phyloP scores from a whole-genome alignment of 2,797 vertebrate genomes.

The Clarias fuscus region DNA sequence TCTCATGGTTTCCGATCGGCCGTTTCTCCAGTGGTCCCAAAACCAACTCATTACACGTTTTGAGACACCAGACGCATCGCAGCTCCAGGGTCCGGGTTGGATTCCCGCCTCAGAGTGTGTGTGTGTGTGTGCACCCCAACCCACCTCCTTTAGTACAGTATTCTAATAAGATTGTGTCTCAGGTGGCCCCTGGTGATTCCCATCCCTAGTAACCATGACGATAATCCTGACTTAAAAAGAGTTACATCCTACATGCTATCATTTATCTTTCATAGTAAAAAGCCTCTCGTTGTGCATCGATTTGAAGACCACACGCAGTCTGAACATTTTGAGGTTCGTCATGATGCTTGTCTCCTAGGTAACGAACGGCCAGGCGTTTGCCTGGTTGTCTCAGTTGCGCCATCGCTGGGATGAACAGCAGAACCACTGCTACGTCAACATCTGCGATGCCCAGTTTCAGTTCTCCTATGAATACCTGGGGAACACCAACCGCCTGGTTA shows the following conservation, averaged over 20 bases:
- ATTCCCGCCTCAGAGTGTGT: too few relatives aligned
- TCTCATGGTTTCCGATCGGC: too few relatives aligned
- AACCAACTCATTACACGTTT: too few relatives aligned
- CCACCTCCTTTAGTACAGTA: too few relatives aligned
- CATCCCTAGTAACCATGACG: background rate
- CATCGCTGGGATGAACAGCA: slow-evolving; percentile 79
- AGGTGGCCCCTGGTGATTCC: too few relatives aligned
- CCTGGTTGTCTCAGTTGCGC: slow-evolving; percentile 81
- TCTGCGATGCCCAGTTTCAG: slow-evolving; percentile 83
- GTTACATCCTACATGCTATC: background rate
- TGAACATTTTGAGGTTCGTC: background rate
- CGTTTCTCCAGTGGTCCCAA: too few relatives aligned
- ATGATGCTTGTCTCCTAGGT: slow-evolving; percentile 65
- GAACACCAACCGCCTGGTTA: slow-evolving; percentile 81
- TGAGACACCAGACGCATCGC: too few relatives aligned
- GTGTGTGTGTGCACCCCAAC: too few relatives aligned
- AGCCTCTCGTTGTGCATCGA: background rate
- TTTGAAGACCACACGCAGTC: background rate
- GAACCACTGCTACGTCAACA: slow-evolving; percentile 77
- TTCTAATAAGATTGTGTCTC: too few relatives aligned
- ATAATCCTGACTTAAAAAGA: background rate
- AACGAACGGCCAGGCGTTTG: slow-evolving; percentile 76
- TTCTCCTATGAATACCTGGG: slow-evolving; percentile 83
- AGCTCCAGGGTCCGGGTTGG: too few relatives aligned
- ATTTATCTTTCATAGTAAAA: background rate